Evolutionary conservation across 2,113 vertebrate genomes (phyloP).

Genomic region (Pterocles orientalis): DNA sequence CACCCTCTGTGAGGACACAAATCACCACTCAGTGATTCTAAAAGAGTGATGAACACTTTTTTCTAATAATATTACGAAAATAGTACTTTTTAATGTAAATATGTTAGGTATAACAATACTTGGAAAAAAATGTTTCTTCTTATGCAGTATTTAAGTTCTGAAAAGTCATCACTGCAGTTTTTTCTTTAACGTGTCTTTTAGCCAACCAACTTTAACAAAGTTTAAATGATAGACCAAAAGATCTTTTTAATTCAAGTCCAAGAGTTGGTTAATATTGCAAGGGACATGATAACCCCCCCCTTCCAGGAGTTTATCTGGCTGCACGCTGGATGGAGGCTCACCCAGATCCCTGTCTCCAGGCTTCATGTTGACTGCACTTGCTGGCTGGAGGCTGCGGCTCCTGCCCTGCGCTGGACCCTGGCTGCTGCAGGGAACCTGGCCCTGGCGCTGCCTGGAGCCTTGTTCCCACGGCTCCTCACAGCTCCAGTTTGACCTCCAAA

Average conservation of each 20-base stretch:
- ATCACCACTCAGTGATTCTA: neutral
- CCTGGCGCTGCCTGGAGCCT: neutral
- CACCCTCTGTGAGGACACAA: neutral
- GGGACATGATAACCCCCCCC: neutral
- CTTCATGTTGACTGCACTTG: neutral
- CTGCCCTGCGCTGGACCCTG: neutral
- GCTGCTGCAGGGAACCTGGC: neutral
- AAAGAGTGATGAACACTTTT: neutral
- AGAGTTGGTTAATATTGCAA: neutral
- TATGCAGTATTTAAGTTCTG: neutral
- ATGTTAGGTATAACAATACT: neutral
- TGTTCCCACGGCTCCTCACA: neutral
- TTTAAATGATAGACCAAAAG: neutral
- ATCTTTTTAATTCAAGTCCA: neutral
- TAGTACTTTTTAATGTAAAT: neutral
- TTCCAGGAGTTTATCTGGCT: neutral
- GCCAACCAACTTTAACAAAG: neutral
- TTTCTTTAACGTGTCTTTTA: neutral
- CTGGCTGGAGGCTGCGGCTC: neutral
- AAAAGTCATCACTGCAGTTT: neutral
- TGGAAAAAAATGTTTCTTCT: neutral
- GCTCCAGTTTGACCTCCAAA: neutral
- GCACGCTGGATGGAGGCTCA: rapidly evolving
- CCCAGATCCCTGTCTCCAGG: neutral
- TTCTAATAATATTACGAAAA: neutral